Percentiles rank a stretch among this genome's conserved stretches.
phyloP scores from a whole-genome alignment of 2,888 invertebrate genomes.

The Erebia palarica region DNA sequence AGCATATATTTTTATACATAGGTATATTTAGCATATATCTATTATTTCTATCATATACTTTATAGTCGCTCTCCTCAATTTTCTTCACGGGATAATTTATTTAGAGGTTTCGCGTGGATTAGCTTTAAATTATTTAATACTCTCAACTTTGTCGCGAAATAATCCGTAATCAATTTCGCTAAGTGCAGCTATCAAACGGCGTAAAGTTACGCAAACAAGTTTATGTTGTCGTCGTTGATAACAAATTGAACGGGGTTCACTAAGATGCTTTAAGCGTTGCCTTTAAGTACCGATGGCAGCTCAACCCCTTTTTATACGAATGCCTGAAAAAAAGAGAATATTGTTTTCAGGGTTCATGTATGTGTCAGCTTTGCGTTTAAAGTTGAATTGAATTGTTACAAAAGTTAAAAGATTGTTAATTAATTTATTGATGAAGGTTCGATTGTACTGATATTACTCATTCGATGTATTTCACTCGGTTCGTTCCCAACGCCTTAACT shows the following conservation, averaged over 20 bases:
- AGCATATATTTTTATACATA: too few species aligned
- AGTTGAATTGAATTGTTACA: too few species aligned
- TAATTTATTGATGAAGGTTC: too few species aligned
- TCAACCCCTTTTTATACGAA: too few species aligned
- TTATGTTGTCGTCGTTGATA: constrained; percentile 11
- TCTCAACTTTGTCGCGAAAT: constrained; percentile 6
- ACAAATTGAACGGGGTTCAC: constrained; percentile 16
- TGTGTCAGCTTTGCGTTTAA: too few species aligned
- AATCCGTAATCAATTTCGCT: constrained; percentile 16
- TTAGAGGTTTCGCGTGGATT: not conserved
- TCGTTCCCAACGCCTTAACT: too few species aligned
- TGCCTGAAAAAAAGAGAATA: too few species aligned
- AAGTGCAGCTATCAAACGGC: constrained; percentile 19
- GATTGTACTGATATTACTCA: too few species aligned
- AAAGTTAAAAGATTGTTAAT: too few species aligned
- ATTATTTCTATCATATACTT: not conserved
- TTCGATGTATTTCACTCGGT: too few species aligned
- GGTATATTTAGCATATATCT: not conserved
- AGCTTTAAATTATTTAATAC: constrained; percentile 2
- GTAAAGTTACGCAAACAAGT: constrained; percentile 19
- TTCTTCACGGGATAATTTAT: not conserved
- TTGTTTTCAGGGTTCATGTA: too few species aligned
- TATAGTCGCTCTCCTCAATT: not conserved
- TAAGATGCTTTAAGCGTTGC: constrained; percentile 11
- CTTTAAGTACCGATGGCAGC: not conserved